phyloP scores from a whole-genome alignment of 2,113 vertebrate species.

The Hippoglossus stenolepis region DNA sequence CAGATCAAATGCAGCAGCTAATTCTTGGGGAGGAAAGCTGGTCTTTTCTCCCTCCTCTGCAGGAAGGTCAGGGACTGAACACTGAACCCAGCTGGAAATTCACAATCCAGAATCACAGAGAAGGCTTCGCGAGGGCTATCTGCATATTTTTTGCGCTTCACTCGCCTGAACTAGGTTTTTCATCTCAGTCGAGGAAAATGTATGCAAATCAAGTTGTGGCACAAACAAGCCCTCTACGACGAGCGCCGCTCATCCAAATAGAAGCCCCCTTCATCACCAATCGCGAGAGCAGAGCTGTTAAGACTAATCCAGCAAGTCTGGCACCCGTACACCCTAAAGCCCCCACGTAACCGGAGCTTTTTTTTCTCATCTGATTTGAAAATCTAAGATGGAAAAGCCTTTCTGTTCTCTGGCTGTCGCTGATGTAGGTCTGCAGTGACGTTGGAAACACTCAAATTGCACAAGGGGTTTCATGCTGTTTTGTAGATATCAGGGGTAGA shows the following conservation, averaged over 20 bases:
- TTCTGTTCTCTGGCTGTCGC: constrained; percentile 7
- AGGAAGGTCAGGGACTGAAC: constrained; percentile 21
- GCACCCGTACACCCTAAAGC: constrained; percentile 57
- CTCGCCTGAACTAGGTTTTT: constrained; percentile 31
- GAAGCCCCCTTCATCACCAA: constrained; percentile 60
- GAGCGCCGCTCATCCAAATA: constrained; percentile 57
- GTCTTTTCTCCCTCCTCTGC: not conserved
- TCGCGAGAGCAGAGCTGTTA: constrained; percentile 66
- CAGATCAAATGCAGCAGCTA: constrained; percentile 10
- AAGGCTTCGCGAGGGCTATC: constrained; percentile 28
- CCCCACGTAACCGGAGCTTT: constrained; percentile 23
- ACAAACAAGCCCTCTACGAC: constrained; percentile 61
- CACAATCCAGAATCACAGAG: constrained; percentile 11
- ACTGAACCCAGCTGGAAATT: constrained; percentile 6
- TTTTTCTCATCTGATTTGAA: constrained; percentile 53
- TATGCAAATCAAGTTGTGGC: constrained; percentile 62
- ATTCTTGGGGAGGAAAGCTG: not conserved
- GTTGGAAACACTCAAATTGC: not conserved
- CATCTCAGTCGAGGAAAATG: constrained; percentile 40
- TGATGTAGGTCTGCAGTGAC: constrained; percentile 22
- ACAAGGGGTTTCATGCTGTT: not conserved
- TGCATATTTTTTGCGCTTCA: constrained; percentile 57
- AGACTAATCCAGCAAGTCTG: constrained; percentile 69
- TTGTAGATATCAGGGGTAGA: not conserved
- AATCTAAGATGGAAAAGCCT: constrained; percentile 37